Conservation (phyloP, 2,113 vertebrate species). For the Nothobranchius kuhntae region DNA sequence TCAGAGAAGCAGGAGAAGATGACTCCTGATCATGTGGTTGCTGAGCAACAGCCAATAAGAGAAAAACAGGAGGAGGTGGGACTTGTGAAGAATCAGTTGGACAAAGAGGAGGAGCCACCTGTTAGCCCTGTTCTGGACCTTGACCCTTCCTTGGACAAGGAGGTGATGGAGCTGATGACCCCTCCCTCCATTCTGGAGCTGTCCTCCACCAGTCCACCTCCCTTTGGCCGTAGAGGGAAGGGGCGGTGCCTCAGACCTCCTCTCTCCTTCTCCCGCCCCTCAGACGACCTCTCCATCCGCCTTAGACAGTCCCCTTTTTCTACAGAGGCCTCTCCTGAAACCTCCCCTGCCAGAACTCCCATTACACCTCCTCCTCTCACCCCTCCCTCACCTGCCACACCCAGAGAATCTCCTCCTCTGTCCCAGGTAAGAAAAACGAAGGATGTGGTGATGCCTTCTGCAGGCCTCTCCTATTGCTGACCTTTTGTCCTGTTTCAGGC, state of each 20-base stretch:
- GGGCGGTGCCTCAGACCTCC: slow-evolving; percentile 53
- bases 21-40: background rate
- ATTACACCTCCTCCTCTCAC: slow-evolving; percentile 59
- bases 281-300: slow-evolving; percentile 74
- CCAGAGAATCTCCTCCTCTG: slow-evolving; percentile 44
- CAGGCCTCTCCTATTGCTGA: background rate
- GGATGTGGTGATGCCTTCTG: background rate
- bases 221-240: slow-evolving; percentile 67
- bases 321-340: slow-evolving; percentile 82
- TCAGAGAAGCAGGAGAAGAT: slow-evolving; percentile 12
- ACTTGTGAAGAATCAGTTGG: slow-evolving; percentile 1
- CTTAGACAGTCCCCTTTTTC: slow-evolving; percentile 82
- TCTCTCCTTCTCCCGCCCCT: slow-evolving; percentile 65
- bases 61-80: background rate
- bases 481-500: slow-evolving; percentile 42
- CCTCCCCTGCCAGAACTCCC: slow-evolving; percentile 57
- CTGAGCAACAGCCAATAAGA: slow-evolving; percentile 16
- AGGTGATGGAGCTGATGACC: slow-evolving; percentile 67
- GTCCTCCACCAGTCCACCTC: slow-evolving; percentile 71
- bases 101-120: slow-evolving; percentile 27
- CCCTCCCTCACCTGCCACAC: slow-evolving; percentile 36
- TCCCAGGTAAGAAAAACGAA: slow-evolving; percentile 42
- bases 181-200: slow-evolving; percentile 75
- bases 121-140: slow-evolving; percentile 56
- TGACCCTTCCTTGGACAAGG: slow-evolving; percentile 59